phyloP scores from a whole-genome alignment of 2,113 vertebrate species.

The Mobula hypostoma region DNA sequence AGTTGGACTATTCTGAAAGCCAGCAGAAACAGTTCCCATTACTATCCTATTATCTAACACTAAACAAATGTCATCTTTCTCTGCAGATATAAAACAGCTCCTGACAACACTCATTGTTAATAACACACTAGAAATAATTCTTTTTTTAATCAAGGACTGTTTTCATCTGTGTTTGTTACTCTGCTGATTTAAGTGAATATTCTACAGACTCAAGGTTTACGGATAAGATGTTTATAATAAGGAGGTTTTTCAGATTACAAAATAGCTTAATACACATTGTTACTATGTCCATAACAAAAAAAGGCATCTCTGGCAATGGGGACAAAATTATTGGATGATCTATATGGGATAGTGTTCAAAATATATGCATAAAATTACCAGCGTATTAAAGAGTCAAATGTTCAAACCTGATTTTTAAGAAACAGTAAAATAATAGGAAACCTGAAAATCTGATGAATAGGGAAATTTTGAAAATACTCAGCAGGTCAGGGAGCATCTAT shows the following conservation, averaged over 20 bases:
- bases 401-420: background rate
- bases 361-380: background rate
- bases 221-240: constrained; percentile 6
- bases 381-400: background rate
- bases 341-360: background rate
- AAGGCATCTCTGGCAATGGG: background rate
- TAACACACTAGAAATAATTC: background rate
- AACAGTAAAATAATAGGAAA: background rate
- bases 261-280: background rate
- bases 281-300: background rate
- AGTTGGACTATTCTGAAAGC: background rate
- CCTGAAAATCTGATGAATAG: background rate
- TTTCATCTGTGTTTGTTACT: background rate
- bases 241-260: background rate
- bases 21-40: constrained; percentile 1
- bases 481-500: background rate
- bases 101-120: background rate
- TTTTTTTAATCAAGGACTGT: background rate
- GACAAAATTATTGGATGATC: background rate
- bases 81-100: constrained; percentile 7
- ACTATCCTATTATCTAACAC: background rate
- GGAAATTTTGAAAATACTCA: background rate
- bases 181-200: constrained; percentile 1
- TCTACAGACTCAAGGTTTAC: background rate
- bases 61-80: constrained; percentile 31